A percentile compares a stretch with the other conserved stretches of the same genome.
These are phyloP conservation scores for Baronia brevicornis DNA, from an alignment of 2,888 invertebrate species.

Conservation along the genomic window DNA sequence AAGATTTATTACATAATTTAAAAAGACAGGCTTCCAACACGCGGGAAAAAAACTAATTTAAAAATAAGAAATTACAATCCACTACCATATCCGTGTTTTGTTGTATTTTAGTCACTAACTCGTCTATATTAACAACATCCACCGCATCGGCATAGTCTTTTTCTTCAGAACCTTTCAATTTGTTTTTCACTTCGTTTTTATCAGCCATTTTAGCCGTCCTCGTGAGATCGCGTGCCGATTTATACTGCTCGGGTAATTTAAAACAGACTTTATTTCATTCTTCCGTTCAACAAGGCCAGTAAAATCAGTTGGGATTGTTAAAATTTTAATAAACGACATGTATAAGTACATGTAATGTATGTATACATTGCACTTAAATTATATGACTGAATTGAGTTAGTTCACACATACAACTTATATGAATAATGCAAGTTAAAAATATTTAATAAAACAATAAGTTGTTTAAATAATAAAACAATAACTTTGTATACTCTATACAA, in stretches of 20 bases:
- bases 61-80: too few relatives aligned
- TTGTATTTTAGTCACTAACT: constrained; percentile 33
- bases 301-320: constrained; percentile 21
- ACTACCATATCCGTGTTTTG: too few relatives aligned
- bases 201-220: constrained; percentile 28
- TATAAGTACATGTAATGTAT: constrained; percentile 9
- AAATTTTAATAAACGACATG: constrained; percentile 12
- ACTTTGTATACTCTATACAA: too few relatives aligned
- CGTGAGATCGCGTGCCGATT: constrained; percentile 27
- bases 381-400: too few relatives aligned
- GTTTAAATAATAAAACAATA: too few relatives aligned
- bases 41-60: too few relatives aligned
- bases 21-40: too few relatives aligned
- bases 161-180: constrained; percentile 33
- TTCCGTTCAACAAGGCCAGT: constrained; percentile 52
- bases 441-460: too few relatives aligned
- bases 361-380: too few relatives aligned
- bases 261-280: constrained; percentile 31
- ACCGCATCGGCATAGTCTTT: constrained; percentile 27
- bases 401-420: too few relatives aligned
- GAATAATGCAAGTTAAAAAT: too few relatives aligned
- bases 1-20: too few relatives aligned
- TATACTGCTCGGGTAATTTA: constrained; percentile 32
- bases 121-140: constrained; percentile 33
- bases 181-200: constrained; percentile 21